These are phyloP conservation scores for Mobula birostris DNA, from an alignment of 2,113 vertebrate species.

Conservation along the genomic window DNA sequence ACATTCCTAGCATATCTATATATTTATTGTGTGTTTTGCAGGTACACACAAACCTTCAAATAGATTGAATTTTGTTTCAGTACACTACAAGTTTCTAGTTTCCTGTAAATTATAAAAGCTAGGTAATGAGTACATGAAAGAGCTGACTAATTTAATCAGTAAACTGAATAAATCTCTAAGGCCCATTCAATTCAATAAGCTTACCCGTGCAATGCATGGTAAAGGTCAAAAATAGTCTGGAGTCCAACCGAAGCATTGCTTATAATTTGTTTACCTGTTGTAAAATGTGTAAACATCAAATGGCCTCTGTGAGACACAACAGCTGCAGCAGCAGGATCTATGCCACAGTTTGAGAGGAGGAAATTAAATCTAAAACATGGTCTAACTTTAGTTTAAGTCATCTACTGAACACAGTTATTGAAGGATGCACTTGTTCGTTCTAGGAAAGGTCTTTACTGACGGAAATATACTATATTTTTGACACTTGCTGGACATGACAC, in stretches of 20 bases:
- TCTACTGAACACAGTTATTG: background rate
- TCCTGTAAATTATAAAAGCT: background rate
- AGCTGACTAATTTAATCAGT: slow-evolving; percentile 50
- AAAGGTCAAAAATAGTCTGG: slow-evolving; percentile 20
- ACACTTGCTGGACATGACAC: slow-evolving; percentile 36
- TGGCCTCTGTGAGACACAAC: slow-evolving; percentile 57
- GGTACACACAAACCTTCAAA: background rate
- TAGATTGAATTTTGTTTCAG: slow-evolving; percentile 4
- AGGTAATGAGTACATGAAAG: slow-evolving; percentile 44
- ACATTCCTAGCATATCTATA: background rate
- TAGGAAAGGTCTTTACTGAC: slow-evolving; percentile 48
- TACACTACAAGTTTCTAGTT: background rate
- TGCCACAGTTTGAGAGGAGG: slow-evolving; percentile 36
- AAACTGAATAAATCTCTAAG: slow-evolving; percentile 50
- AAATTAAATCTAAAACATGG: background rate
- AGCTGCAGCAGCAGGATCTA: slow-evolving; percentile 50
- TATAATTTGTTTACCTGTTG: slow-evolving; percentile 38
- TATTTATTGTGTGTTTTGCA: background rate
- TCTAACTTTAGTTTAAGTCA: background rate
- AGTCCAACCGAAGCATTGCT: background rate
- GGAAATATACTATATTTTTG: slow-evolving; percentile 45
- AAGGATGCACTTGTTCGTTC: background rate
- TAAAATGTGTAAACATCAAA: slow-evolving; percentile 53
- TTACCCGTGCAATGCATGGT: background rate
- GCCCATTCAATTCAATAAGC: slow-evolving; percentile 38